These are phyloP conservation scores for Cinclus mexicanus DNA, from an alignment of 2,113 vertebrate species.

Conservation along the genomic window DNA sequence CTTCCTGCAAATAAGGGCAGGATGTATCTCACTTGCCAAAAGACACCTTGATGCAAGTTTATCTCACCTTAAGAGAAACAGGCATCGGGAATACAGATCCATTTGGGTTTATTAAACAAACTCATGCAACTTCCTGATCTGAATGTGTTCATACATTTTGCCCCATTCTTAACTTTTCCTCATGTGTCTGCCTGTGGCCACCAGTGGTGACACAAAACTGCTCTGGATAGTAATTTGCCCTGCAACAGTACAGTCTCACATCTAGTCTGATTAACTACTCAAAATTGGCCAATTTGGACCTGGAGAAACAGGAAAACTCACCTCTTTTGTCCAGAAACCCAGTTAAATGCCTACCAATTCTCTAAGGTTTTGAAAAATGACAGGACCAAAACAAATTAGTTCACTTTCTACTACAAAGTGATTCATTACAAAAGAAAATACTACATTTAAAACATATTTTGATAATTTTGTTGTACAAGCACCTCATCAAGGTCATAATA, in stretches of 20 bases:
- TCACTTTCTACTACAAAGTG: not conserved
- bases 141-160: not conserved
- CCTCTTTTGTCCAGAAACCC: not conserved
- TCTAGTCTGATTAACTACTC: not conserved
- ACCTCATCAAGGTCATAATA: not conserved
- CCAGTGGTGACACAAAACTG: not conserved
- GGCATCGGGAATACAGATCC: not conserved
- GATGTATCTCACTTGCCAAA: not conserved
- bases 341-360: not conserved
- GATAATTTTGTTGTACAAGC: not conserved
- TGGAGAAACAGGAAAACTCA: not conserved
- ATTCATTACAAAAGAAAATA: not conserved
- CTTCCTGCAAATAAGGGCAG: not conserved
- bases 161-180: not conserved
- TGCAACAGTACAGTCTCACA: not conserved
- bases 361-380: not conserved
- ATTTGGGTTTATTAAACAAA: not conserved
- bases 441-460: not conserved
- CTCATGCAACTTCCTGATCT: not conserved
- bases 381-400: not conserved
- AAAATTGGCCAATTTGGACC: not conserved
- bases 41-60: not conserved
- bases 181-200: rapidly evolving
- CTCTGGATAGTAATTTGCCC: not conserved
- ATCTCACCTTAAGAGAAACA: not conserved